phyloP scores from a whole-genome alignment of 2,888 invertebrate species.

The Philhelius pedissequus region DNA sequence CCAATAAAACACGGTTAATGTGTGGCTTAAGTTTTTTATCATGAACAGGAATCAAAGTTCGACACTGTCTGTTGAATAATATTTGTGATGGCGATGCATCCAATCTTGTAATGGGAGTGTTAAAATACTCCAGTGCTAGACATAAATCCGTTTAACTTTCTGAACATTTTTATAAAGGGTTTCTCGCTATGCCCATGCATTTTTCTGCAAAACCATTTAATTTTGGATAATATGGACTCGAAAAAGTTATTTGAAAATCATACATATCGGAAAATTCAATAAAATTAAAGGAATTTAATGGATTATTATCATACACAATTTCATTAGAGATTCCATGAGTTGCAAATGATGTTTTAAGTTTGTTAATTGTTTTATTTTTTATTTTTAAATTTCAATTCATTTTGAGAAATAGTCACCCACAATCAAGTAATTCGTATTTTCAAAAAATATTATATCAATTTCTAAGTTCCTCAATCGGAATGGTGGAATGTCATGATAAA shows the following conservation, averaged over 20 bases:
- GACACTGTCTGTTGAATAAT: slow-evolving; percentile 52
- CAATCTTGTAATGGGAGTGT: slow-evolving; percentile 38
- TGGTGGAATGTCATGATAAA: not conserved
- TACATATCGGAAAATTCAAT: too few species aligned
- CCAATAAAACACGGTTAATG: too few species aligned
- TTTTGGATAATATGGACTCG: too few species aligned
- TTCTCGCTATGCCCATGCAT: slow-evolving; percentile 55
- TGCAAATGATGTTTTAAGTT: too few species aligned
- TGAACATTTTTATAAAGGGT: slow-evolving; percentile 30
- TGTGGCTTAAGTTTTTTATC: too few species aligned
- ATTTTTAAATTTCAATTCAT: slow-evolving; percentile 24
- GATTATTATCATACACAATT: too few species aligned
- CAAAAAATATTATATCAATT: slow-evolving; percentile 11
- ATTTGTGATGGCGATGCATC: slow-evolving; percentile 47
- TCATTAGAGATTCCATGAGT: too few species aligned
- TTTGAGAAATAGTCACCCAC: slow-evolving; percentile 13
- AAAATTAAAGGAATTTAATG: too few species aligned
- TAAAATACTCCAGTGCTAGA: slow-evolving; percentile 54
- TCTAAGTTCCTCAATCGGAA: not conserved
- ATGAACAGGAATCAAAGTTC: slow-evolving; percentile 33
- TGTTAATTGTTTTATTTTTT: too few species aligned
- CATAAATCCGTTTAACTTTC: slow-evolving; percentile 40
- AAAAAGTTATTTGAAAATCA: too few species aligned
- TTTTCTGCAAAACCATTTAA: too few species aligned
- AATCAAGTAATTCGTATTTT: not conserved